A percentile compares a stretch with the other conserved stretches of the same genome.
These are phyloP conservation scores for Camptogramma bilineatum DNA, from an alignment of 2,888 invertebrate species.

Conservation along the genomic window DNA sequence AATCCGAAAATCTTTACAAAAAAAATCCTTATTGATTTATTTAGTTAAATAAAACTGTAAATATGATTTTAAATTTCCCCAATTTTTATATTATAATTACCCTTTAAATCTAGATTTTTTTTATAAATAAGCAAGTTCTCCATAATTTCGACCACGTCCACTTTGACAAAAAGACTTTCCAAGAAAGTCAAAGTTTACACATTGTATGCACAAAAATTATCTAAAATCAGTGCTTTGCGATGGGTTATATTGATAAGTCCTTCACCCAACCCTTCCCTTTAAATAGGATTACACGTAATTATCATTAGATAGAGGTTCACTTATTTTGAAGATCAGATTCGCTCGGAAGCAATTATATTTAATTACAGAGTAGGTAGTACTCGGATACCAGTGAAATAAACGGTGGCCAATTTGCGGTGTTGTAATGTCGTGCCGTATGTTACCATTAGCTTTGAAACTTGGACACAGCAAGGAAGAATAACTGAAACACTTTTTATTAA, in stretches of 20 bases:
- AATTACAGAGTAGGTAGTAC: conserved; percentile 36
- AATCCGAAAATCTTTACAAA: too few species aligned
- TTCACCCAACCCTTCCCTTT: background rate
- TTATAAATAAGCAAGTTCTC: too few species aligned
- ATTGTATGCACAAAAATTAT: too few species aligned
- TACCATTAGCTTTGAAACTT: conserved; percentile 29
- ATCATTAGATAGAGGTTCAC: conserved; percentile 5
- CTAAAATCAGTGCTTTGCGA: too few species aligned
- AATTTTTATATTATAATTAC: too few species aligned
- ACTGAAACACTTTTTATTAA: background rate
- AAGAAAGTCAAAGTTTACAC: too few species aligned
- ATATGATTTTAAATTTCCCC: too few species aligned
- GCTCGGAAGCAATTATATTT: conserved; percentile 32
- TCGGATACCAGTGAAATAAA: conserved; percentile 38
- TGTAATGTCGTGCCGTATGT: conserved; percentile 20
- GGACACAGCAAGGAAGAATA: conserved; percentile 10
- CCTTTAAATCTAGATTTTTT: too few species aligned
- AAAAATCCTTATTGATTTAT: too few species aligned
- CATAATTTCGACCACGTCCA: too few species aligned
- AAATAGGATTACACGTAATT: background rate
- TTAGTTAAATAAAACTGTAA: too few species aligned
- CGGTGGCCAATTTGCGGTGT: conserved; percentile 38
- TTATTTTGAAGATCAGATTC: conserved; percentile 10
- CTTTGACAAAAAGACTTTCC: too few species aligned
- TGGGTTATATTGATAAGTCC: background rate